Evolutionary conservation across 2,113 vertebrate species (phyloP).

Genomic region (Dromaius novaehollandiae): DNA sequence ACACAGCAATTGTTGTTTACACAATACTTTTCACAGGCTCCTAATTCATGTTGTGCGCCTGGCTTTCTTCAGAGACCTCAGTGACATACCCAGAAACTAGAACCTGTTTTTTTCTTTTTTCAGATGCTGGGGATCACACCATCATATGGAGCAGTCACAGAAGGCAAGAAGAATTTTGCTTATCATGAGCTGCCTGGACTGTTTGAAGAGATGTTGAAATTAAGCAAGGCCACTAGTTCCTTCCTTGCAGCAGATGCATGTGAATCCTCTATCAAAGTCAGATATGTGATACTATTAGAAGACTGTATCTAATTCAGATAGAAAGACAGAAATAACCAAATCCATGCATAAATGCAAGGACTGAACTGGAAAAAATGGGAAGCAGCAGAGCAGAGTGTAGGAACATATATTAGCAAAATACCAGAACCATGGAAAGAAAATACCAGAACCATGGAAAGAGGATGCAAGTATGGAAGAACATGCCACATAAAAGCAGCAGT

Average conservation of each 20-base stretch:
- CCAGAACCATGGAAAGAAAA: neutral
- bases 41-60: fast-evolving
- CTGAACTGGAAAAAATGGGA: neutral
- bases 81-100: neutral
- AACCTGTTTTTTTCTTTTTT: neutral
- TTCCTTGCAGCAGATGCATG: fast-evolving
- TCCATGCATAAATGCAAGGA: neutral
- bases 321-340: neutral
- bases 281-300: neutral
- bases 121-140: neutral
- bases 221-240: neutral
- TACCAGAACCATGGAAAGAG: neutral
- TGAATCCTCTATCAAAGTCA: neutral
- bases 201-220: neutral
- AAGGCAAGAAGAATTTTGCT: neutral
- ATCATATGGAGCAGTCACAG: neutral
- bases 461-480: neutral
- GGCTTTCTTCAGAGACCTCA: fast-evolving
- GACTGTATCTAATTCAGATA: neutral
- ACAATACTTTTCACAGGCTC: neutral
- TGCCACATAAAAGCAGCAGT: neutral
- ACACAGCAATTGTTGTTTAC: neutral
- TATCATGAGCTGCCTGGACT: neutral
- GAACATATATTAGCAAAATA: neutral
- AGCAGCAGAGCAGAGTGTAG: neutral